phyloP scores from a whole-genome alignment of 1,140 invertebrate species.

The Drosophila busckii region DNA sequence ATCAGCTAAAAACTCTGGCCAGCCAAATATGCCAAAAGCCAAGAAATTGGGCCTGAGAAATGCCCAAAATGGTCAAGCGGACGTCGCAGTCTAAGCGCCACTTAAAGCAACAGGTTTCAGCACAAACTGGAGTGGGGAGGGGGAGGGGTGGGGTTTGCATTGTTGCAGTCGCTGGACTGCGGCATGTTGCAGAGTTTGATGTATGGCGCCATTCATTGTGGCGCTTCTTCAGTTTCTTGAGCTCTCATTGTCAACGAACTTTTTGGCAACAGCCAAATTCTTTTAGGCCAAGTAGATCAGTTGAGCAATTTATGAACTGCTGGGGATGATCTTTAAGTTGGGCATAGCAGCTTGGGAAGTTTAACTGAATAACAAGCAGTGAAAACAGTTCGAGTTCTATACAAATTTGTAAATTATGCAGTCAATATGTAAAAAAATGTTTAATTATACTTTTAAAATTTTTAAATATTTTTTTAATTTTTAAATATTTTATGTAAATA shows the following conservation, averaged over 20 bases:
- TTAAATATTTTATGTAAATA: no score
- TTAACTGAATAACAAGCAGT: no score
- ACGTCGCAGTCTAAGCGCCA: slow-evolving; percentile 60
- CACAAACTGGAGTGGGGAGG: background rate
- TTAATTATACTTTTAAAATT: no score
- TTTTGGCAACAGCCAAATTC: slow-evolving; percentile 40
- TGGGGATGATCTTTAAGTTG: slow-evolving; percentile 10
- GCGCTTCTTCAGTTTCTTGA: slow-evolving; percentile 15
- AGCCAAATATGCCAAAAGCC: slow-evolving; percentile 17
- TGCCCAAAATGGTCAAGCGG: slow-evolving; percentile 43
- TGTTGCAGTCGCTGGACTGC: background rate
- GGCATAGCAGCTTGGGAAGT: no score
- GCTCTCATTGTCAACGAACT: slow-evolving; percentile 51
- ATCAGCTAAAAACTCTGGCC: slow-evolving; percentile 22
- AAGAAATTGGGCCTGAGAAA: slow-evolving; percentile 56
- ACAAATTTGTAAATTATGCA: no score
- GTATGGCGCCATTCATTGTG: slow-evolving; percentile 60
- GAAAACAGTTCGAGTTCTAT: no score
- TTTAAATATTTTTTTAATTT: no score
- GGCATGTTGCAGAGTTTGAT: background rate
- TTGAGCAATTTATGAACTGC: background rate
- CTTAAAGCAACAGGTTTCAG: slow-evolving; percentile 57
- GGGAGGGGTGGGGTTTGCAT: no score
- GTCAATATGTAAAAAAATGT: no score
- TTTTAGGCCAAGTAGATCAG: slow-evolving; percentile 38